Evolutionary conservation across 2,888 invertebrate genomes (phyloP), one percentile per base, ranked within the genome.

Genomic region (Drepana falcataria): DNA sequence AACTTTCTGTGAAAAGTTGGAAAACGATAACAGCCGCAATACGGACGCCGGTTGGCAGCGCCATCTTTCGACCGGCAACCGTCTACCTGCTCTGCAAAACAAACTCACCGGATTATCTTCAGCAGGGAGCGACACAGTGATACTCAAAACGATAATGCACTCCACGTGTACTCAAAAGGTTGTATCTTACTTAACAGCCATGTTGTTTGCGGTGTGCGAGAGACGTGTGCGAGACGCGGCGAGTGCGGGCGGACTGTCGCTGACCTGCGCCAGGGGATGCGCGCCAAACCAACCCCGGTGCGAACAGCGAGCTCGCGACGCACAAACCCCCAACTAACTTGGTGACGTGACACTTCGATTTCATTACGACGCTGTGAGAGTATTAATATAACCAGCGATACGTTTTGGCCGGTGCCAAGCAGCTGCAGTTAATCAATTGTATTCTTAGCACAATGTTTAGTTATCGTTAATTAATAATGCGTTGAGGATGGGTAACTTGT

Each of bases 1-100:
- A 63, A 71, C 49, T 65, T 66, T 67, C 65, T 57, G 35, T 48
- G 59, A 71, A 70, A 76, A 73, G 70, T 73, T 73, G 75, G 72
- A 71, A 71, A 75, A 72, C 74, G 69, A 75, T 75, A 79, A 79
- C 73, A 77, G 77, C 85, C 85, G 87, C 87, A 87, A 81, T 83
- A 85, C 79, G 74, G 84, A 80, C 78, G 79, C 81, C 75, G 64
- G 56, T 61, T 59, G 34, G n/a, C 66, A 75, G 61, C 84, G 87
- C 87, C 87, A 86, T 83, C 87, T 87, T 76, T 60, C 68, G 78
- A 60, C 65, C 63, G 63, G 56, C 53, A 58, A 52, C 49, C 35
- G 52, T 53, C 49, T 52, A 47, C 33, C 48, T 49, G 44, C 44
- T 51, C 48, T 9, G 35, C 44, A 48, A 49, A 59, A 53, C 53